Evolutionary conservation across 2,888 invertebrate genomes (phyloP), one percentile per base, ranked within the genome.

Genomic region (Ichneumon xanthorius): DNA sequence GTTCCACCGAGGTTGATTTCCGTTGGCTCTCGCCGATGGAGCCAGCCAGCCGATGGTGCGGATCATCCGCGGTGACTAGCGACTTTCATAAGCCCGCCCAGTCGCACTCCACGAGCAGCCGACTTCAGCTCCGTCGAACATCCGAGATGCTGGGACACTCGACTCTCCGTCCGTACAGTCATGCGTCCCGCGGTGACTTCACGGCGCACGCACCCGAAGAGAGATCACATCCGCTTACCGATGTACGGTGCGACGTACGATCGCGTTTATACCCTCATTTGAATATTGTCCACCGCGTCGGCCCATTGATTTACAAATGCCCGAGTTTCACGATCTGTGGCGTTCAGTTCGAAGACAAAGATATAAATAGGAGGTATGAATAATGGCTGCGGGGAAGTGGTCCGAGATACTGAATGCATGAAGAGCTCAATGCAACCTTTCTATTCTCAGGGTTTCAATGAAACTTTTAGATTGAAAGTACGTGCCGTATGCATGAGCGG

Each of bases 1-100:
- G 84, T 80, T 73, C 48, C 73, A 53, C 50, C 30, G 61, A 73
- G 48, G 48, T 45, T 82, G 58, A 67, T 73, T 73, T 78, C 67
- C 72, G 67, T 78, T 82, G 82, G 58, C 16, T 71, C 50, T 84
- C 76, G 76, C 77, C 76, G 72, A 50, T 33, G 45, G 14, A 48
- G 45, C 14, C 45, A 26, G 58, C 26, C 65, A 61, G 40, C 63
- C 33, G 9, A 76, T 79, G 82, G 65, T 67, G 70, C 75, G 85
- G 85, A 85, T 85, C 79, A 85, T 85, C 82, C 82, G 65, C 82
- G 80, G 81, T 87, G 87, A 87, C 87, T 82, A 58, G 87, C 80
- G 79, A 85, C 84, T 88, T 87, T 82, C 80, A 71, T 70, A 86
- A 87, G 81, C 80, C 84, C 83, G 87, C 85, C 78, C 67, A 80